Percentiles rank a stretch among this genome's conserved stretches.
Evolutionary conservation across 2,888 invertebrate genomes (phyloP).

Genomic region (Anthophora plumipes): DNA sequence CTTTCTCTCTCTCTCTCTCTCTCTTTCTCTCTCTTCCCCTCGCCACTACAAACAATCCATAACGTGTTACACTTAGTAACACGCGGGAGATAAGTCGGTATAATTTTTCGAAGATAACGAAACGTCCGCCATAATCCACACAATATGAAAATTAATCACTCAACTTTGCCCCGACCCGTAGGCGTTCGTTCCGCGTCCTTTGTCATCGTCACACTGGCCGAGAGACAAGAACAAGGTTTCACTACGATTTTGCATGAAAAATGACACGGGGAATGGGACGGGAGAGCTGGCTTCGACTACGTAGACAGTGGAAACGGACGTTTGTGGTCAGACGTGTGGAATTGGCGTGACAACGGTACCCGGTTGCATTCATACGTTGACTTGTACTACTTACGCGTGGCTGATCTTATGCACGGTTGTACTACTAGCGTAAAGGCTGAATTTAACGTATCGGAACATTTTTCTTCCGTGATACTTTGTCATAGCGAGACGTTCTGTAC

Average conservation of each 20-base stretch:
- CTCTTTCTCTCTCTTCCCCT: too few species aligned
- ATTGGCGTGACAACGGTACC: conserved; percentile 19
- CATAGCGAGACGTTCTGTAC: too few species aligned
- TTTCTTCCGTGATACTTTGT: too few species aligned
- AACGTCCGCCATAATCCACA: conserved; percentile 34
- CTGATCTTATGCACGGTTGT: not conserved
- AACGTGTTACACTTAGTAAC: conserved; percentile 46
- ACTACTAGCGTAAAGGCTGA: not conserved
- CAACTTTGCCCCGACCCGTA: not conserved
- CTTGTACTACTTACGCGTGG: conserved; percentile 40
- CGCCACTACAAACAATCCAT: conserved; percentile 47
- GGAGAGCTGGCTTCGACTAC: not conserved
- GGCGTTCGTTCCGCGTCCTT: conserved; percentile 22
- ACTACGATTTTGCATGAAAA: conserved; percentile 16
- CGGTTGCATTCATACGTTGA: conserved; percentile 34
- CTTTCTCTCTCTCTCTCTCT: too few species aligned
- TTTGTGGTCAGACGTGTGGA: conserved; percentile 51
- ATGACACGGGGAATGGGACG: not conserved
- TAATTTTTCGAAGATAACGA: conserved; percentile 60
- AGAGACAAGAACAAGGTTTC: not conserved
- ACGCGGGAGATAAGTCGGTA: conserved; percentile 52
- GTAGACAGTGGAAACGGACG: conserved; percentile 19
- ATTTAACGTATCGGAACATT: not conserved
- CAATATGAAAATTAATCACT: conserved; percentile 50
- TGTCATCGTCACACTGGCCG: conserved; percentile 25